Conservation (phyloP, 2,888 invertebrate species). For the Dioctria rufipes region DNA sequence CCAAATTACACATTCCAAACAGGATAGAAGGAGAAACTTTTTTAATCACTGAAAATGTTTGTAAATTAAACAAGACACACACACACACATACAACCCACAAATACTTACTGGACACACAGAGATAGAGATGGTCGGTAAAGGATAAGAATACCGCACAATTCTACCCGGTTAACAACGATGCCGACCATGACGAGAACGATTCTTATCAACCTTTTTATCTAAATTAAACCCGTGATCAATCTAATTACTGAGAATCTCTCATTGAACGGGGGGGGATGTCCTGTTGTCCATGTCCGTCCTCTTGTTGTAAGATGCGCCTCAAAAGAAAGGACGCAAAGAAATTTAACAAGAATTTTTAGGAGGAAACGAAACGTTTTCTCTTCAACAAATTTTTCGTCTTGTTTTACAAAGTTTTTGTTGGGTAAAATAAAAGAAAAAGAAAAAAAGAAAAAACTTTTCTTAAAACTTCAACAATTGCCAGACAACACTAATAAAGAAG, state of each 20-base stretch:
- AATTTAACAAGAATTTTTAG: background rate
- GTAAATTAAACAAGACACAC: slow-evolving; percentile 4
- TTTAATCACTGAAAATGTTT: slow-evolving; percentile 13
- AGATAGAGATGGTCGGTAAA: too few relatives aligned
- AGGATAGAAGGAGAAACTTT: slow-evolving; percentile 9
- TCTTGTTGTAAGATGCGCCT: background rate
- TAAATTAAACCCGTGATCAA: slow-evolving; percentile 16
- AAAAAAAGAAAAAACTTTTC: background rate
- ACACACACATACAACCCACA: background rate
- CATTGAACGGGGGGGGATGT: background rate
- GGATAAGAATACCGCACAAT: too few relatives aligned
- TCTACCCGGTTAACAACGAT: background rate
- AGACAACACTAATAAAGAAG: slow-evolving; percentile 6
- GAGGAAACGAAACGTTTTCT: slow-evolving; percentile 6
- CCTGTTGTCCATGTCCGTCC: background rate
- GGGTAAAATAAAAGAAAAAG: too few relatives aligned
- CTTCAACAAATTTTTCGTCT: background rate
- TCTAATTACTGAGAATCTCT: background rate
- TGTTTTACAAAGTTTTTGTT: background rate
- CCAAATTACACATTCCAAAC: slow-evolving; percentile 8
- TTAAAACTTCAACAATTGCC: slow-evolving; percentile 13
- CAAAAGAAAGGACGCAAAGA: background rate
- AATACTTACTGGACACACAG: too few relatives aligned
- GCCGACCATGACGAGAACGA: background rate
- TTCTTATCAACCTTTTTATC: slow-evolving; percentile 8